Evolutionary conservation across 2,888 invertebrate species (phyloP).

Genomic region (Cylindroiulus punctatus): DNA sequence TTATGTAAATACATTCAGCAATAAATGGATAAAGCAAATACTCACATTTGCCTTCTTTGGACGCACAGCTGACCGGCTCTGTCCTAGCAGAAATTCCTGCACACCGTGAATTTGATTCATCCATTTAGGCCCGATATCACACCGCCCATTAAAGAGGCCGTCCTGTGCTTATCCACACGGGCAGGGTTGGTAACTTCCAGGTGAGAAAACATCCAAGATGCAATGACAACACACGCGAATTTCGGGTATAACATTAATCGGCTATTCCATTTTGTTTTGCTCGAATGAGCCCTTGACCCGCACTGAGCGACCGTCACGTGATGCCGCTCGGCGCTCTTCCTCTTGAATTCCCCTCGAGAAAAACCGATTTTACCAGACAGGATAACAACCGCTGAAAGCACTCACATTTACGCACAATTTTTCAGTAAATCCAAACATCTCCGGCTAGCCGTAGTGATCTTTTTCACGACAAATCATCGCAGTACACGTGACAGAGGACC

Average conservation of each 20-base stretch:
- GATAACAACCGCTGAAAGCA: background rate
- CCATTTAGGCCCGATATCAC: background rate
- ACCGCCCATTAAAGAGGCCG: slow-evolving; percentile 4
- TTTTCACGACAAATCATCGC: background rate
- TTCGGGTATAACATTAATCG: background rate
- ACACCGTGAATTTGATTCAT: background rate
- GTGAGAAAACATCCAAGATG: background rate
- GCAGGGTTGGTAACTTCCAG: background rate
- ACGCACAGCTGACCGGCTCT: background rate
- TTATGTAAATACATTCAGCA: too few species aligned
- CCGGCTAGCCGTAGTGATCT: background rate
- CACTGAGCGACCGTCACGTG: slow-evolving; percentile 31
- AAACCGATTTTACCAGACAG: background rate
- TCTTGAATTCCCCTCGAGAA: background rate
- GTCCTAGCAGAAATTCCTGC: background rate
- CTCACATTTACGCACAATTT: background rate
- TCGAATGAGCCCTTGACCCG: slow-evolving; percentile 19
- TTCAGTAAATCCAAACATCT: background rate
- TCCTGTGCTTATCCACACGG: background rate
- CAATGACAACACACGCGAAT: background rate
- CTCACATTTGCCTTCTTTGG: background rate
- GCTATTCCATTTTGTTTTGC: slow-evolving; percentile 28
- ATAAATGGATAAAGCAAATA: too few species aligned
- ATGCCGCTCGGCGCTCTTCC: background rate
- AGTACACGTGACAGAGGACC: background rate